A percentile compares a stretch with the other conserved stretches of the same genome.
Conservation (phyloP, 2,888 invertebrate genomes). For the Scelioninae gen. 2 region DNA sequence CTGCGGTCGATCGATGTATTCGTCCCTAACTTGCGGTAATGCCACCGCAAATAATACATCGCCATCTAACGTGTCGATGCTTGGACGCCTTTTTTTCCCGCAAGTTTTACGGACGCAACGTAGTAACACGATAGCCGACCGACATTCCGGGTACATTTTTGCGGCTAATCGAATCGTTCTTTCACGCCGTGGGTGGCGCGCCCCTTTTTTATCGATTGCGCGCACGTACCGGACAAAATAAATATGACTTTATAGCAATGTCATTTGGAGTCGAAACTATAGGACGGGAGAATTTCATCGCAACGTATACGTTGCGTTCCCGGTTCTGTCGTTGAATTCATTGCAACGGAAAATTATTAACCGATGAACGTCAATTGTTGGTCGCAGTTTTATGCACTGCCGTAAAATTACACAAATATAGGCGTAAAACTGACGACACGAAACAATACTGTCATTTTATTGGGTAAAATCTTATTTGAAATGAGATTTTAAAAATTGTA, state of each 20-base stretch:
- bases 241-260: constrained; percentile 30
- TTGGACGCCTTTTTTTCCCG: constrained; percentile 21
- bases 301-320: too few relatives aligned
- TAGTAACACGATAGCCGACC: constrained; percentile 15
- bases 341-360: too few relatives aligned
- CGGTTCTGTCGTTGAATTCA: too few relatives aligned
- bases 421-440: too few relatives aligned
- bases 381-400: too few relatives aligned
- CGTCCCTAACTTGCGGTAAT: constrained; percentile 57
- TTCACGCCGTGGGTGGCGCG: constrained; percentile 18
- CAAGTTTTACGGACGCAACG: constrained; percentile 9
- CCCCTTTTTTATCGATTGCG: constrained; percentile 6
- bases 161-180: constrained; percentile 25
- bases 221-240: constrained; percentile 21
- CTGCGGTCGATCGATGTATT: constrained; percentile 69
- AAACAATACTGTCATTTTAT: too few relatives aligned
- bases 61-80: constrained; percentile 37
- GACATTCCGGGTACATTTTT: constrained; percentile 20
- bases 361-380: too few relatives aligned
- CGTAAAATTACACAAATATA: too few relatives aligned
- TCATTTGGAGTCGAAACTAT: constrained; percentile 22
- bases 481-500: too few relatives aligned
- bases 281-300: constrained; percentile 24
- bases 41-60: constrained; percentile 45
- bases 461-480: too few relatives aligned